phyloP scores from a whole-genome alignment of 2,888 invertebrate genomes.

The Sericinus montela region DNA sequence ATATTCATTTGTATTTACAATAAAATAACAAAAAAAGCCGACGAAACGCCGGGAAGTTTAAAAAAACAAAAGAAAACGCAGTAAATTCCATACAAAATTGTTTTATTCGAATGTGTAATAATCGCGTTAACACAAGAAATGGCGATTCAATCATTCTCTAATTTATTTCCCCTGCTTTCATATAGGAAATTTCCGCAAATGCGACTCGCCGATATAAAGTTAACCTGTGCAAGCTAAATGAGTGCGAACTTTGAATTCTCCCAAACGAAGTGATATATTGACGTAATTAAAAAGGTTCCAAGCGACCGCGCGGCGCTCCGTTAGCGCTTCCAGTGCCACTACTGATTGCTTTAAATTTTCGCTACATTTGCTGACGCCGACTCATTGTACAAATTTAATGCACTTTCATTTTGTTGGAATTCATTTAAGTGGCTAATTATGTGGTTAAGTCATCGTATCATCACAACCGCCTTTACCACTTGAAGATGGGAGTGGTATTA shows the following conservation, averaged over 20 bases:
- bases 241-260: conserved; percentile 25
- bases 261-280: conserved; percentile 59
- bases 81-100: too few relatives aligned
- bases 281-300: conserved; percentile 61
- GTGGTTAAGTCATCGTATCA: too few relatives aligned
- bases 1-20: too few relatives aligned
- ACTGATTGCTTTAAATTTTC: conserved; percentile 47
- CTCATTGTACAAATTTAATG: conserved; percentile 39
- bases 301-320: conserved; percentile 27
- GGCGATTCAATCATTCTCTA: too few relatives aligned
- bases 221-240: conserved; percentile 17
- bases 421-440: background rate
- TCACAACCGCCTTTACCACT: too few relatives aligned
- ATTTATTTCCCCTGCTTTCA: conserved; percentile 1
- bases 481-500: too few relatives aligned
- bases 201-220: conserved; percentile 8
- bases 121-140: too few relatives aligned
- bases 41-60: too few relatives aligned
- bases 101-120: too few relatives aligned
- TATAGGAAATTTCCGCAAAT: conserved; percentile 7
- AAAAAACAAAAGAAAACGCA: too few relatives aligned
- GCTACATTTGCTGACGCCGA: conserved; percentile 32
- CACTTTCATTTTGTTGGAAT: conserved; percentile 25
- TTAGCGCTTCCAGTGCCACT: conserved; percentile 25
- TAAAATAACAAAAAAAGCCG: too few relatives aligned